Evolutionary conservation across 2,113 vertebrate species (phyloP).

Genomic region (Macroglossus sobrinus): DNA sequence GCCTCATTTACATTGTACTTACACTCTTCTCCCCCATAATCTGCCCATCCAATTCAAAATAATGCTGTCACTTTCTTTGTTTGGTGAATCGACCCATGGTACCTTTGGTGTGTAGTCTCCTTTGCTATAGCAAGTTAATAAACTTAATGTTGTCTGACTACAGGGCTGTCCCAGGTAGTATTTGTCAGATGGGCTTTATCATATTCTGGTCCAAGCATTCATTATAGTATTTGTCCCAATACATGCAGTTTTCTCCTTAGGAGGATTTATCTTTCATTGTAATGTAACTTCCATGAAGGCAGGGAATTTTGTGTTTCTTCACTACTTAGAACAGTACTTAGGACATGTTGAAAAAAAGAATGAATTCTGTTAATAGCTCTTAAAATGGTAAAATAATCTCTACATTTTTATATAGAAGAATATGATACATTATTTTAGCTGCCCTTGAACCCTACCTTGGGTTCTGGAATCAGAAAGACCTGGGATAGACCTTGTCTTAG

Average conservation of each 20-base stretch:
- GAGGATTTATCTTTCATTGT: neutral
- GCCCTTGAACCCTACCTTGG: neutral
- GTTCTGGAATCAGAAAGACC: neutral
- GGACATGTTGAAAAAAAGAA: neutral
- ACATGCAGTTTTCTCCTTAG: neutral
- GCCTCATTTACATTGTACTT: neutral
- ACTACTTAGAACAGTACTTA: neutral
- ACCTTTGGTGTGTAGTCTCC: neutral
- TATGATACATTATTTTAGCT: neutral
- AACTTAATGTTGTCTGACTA: neutral
- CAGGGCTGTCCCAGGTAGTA: neutral
- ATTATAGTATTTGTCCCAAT: conserved; percentile 4
- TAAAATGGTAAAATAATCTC: neutral
- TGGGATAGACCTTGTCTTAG: neutral
- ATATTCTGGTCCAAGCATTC: neutral
- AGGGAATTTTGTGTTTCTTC: neutral
- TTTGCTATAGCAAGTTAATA: neutral
- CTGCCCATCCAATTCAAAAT: neutral
- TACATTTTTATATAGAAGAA: neutral
- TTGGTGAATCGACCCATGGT: neutral
- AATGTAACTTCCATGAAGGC: neutral
- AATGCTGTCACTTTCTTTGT: neutral
- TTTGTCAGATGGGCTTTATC: neutral
- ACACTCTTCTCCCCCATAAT: neutral
- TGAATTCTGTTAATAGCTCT: neutral